Conservation (phyloP, 2,888 invertebrate genomes). For the Drosophila prostipennis region DNA sequence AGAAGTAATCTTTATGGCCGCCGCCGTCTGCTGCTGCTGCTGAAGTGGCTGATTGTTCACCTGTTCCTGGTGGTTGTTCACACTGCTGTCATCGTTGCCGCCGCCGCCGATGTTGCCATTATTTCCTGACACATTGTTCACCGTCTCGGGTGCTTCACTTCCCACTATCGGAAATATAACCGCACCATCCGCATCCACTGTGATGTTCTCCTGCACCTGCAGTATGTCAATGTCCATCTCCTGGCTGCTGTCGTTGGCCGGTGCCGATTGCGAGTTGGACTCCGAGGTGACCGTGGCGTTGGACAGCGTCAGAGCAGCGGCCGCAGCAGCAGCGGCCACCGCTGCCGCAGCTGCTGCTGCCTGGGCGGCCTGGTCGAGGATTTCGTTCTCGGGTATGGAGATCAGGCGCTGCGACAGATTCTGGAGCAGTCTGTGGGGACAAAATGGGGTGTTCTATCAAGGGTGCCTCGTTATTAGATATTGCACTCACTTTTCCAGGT, state of each 20-base stretch:
- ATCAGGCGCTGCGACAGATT: slow-evolving; percentile 86
- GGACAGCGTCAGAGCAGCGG: slow-evolving; percentile 75
- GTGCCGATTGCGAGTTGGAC: slow-evolving; percentile 62
- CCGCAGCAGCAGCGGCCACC: slow-evolving; percentile 77
- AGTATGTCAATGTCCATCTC: slow-evolving; percentile 87
- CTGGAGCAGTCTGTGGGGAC: slow-evolving; percentile 85
- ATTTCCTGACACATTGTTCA: slow-evolving; percentile 51
- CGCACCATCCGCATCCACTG: slow-evolving; percentile 83
- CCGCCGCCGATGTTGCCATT: slow-evolving; percentile 19
- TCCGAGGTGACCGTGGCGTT: slow-evolving; percentile 66
- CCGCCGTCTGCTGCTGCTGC: slow-evolving; percentile 33
- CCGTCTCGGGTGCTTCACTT: slow-evolving; percentile 36
- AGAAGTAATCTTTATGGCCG: slow-evolving; percentile 30
- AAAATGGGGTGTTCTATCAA: too few species aligned
- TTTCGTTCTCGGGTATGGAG: slow-evolving; percentile 86
- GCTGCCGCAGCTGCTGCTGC: slow-evolving; percentile 83
- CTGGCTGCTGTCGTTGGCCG: slow-evolving; percentile 82
- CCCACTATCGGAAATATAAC: slow-evolving; percentile 77
- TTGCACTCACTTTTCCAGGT: slow-evolving; percentile 87
- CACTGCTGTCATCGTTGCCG: slow-evolving; percentile 12
- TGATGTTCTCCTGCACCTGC: slow-evolving; percentile 85
- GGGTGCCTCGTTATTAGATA: too few species aligned
- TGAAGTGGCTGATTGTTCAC: slow-evolving; percentile 39
- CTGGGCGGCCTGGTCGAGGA: slow-evolving; percentile 84
- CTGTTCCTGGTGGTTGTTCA: slow-evolving; percentile 61